Percentiles rank a stretch among this genome's conserved stretches.
These are phyloP conservation scores for Ladona fulva DNA, from an alignment of 1,140 invertebrate genomes.

Conservation along the genomic window DNA sequence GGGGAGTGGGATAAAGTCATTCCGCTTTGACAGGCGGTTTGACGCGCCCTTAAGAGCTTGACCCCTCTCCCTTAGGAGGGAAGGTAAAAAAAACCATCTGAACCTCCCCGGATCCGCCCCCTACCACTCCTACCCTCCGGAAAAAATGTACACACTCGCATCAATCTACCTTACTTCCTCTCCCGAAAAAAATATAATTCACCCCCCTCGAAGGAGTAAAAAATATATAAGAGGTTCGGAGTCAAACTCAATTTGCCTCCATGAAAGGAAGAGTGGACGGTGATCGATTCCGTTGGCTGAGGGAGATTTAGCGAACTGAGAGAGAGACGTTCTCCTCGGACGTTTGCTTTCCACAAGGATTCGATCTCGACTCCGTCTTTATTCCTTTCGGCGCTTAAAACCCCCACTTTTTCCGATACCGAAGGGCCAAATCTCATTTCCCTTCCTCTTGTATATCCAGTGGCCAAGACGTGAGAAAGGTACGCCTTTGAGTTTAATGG, in stretches of 20 bases:
- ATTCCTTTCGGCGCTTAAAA: too few relatives aligned
- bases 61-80: neutral
- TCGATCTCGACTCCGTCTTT: too few relatives aligned
- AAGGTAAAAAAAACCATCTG: neutral
- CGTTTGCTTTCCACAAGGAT: too few relatives aligned
- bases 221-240: neutral
- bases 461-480: too few relatives aligned
- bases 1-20: neutral
- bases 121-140: neutral
- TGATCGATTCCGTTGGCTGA: neutral
- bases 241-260: constrained; percentile 1
- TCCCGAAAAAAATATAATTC: neutral
- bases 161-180: neutral
- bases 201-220: neutral
- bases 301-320: neutral
- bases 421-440: too few relatives aligned
- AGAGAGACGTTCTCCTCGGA: too few relatives aligned
- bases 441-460: too few relatives aligned
- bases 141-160: too few relatives aligned
- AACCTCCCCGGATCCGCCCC: neutral
- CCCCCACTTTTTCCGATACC: too few relatives aligned
- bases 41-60: constrained; percentile 1
- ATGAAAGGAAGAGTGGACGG: neutral
- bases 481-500: too few relatives aligned
- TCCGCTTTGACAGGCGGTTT: neutral